Percentiles rank a stretch among this genome's conserved stretches.
These are phyloP conservation scores for Puffinus mauretanicus DNA, from an alignment of 2,113 vertebrate species.

Conservation along the genomic window DNA sequence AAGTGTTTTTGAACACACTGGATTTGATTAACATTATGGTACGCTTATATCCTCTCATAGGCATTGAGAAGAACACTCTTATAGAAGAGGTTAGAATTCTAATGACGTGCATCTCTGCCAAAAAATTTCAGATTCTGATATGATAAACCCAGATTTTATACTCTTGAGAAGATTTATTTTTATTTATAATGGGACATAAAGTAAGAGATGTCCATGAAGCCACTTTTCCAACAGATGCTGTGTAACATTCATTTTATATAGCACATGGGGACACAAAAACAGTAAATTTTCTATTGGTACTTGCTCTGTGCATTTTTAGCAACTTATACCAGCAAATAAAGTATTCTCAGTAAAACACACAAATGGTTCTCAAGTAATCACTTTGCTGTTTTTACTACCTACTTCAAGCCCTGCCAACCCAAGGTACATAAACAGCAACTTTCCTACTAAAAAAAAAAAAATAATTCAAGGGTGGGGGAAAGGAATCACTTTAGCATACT, in stretches of 20 bases:
- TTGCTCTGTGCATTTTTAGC: constrained; percentile 86
- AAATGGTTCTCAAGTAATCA: constrained; percentile 81
- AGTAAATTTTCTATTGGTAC: constrained; percentile 83
- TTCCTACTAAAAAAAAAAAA: constrained; percentile 64
- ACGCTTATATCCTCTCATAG: constrained; percentile 67
- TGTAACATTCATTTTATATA: constrained; percentile 84
- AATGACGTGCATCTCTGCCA: constrained; percentile 79
- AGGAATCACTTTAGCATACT: constrained; percentile 66
- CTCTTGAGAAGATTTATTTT: constrained; percentile 87
- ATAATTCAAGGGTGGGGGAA: constrained; percentile 50
- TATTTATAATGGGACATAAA: constrained; percentile 84
- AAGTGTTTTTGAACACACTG: constrained; percentile 83
- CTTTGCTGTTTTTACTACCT: constrained; percentile 82
- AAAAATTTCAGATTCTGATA: constrained; percentile 77
- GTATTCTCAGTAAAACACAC: constrained; percentile 83
- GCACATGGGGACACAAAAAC: constrained; percentile 78
- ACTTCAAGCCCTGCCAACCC: constrained; percentile 76
- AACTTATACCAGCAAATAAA: constrained; percentile 86
- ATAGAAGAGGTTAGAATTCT: constrained; percentile 68
- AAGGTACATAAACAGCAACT: constrained; percentile 73
- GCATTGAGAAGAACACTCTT: constrained; percentile 69
- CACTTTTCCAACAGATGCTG: constrained; percentile 84
- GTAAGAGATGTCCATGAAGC: constrained; percentile 80
- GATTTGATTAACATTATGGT: constrained; percentile 79
- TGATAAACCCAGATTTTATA: constrained; percentile 83